Conservation (phyloP, 2,797 vertebrate genomes). For the Adrianichthys oophorus region DNA sequence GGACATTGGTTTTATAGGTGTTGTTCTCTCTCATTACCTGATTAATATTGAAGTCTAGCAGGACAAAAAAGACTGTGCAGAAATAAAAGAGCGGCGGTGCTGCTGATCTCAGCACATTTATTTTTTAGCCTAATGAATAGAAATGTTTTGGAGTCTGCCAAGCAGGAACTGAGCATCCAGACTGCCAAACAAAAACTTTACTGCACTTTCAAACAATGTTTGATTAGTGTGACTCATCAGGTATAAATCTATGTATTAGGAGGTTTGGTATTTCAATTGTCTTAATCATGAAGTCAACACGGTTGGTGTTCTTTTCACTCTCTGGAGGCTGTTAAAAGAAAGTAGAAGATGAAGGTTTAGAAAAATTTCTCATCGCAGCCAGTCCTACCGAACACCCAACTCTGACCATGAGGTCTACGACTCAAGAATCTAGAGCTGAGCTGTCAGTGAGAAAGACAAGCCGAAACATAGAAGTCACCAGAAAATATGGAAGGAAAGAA, state of each 20-base stretch:
- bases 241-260: constrained; percentile 4
- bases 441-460: too few relatives aligned
- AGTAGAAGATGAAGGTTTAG: too few relatives aligned
- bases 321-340: constrained; percentile 2
- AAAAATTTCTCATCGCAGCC: too few relatives aligned
- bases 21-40: constrained; percentile 75
- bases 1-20: constrained; percentile 77
- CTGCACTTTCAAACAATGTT: constrained; percentile 54
- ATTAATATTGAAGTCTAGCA: constrained; percentile 70
- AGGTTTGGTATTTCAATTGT: not conserved
- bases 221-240: constrained; percentile 56
- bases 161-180: constrained; percentile 28
- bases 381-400: too few relatives aligned
- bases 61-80: constrained; percentile 41
- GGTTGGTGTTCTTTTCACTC: too few relatives aligned
- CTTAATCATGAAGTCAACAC: not conserved
- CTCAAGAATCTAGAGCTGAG: too few relatives aligned
- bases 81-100: constrained; percentile 45
- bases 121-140: constrained; percentile 59
- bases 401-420: too few relatives aligned
- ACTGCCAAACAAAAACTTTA: constrained; percentile 66
- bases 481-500: too few relatives aligned
- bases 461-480: too few relatives aligned
- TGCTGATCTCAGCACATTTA: constrained; percentile 64
- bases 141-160: constrained; percentile 52